Base-by-base conservation (phyloP, 2,888 invertebrate species). In the Oligia strigilis region DNA sequence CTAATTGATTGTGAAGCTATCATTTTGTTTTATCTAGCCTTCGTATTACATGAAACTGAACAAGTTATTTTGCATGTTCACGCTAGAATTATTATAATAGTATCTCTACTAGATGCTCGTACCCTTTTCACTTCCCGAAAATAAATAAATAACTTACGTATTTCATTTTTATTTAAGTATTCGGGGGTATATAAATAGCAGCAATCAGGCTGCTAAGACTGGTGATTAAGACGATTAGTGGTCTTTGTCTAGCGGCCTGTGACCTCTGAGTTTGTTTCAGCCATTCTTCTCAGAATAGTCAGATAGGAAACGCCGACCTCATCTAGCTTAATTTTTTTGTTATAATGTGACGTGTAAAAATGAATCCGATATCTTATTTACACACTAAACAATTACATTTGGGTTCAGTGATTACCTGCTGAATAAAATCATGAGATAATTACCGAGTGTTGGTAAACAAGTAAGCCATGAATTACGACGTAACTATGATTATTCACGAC, bases 1-100 rank as follows among this genome's bases (percentile, higher is more conserved):
- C 19, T 55, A 80, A 78, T 78, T 87, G 73, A 87, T 87, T 87
- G 71, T 84, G 70, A 73, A 78, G 81, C 77, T 73, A 75, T 65
- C 14, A 40, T 73, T 83, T 65, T 23, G 72, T 71, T 36, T 64
- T 78, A 80, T 79, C 76, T 72, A 67, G 40, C 36, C 64, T 64
- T 62, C 46, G 46, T 83, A 67, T 29, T 65, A 77, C 69, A 83
- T 83, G 69, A 43, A 83, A 70, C 23, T 58, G 69, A 69, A 75
- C 60, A 67, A 64, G 49, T 70, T 64, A 36, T 4, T 80, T 69
- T 19, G 78, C 58, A 58, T 19, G 17, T 58, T 29, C 5, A 49
- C 46, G 14, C 55, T 62, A 76, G 2, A 75, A 82, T 46, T 77
- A 40, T 40, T 58, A 52, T 14, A 40, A 40, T 43, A 40, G 58